Conservation (phyloP, 2,888 invertebrate genomes). For the Cantharis nigra region DNA sequence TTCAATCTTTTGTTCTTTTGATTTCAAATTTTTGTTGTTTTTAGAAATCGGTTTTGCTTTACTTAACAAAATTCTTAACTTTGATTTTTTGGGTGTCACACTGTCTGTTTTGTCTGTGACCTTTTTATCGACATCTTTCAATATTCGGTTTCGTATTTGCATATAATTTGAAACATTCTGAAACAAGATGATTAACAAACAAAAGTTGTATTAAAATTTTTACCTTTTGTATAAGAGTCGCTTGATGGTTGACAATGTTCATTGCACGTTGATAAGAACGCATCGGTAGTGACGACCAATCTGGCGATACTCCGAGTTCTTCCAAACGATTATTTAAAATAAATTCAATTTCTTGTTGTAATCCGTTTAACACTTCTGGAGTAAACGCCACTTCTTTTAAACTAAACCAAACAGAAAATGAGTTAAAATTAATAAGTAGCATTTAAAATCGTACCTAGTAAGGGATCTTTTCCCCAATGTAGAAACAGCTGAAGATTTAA, state of each 20-base stretch:
- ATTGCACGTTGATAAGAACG: constrained; percentile 63
- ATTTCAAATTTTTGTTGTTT: background rate
- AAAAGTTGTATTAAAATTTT: background rate
- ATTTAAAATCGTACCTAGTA: constrained; percentile 33
- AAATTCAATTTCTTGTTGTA: constrained; percentile 38
- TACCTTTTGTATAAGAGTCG: constrained; percentile 64
- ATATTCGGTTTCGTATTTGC: constrained; percentile 8
- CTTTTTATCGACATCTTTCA: constrained; percentile 11
- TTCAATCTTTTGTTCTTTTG: background rate
- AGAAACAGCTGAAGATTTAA: constrained; percentile 30
- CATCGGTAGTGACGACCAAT: constrained; percentile 63
- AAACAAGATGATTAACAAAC: background rate
- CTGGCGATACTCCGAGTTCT: constrained; percentile 66
- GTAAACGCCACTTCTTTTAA: constrained; percentile 35
- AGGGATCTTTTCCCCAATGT: constrained; percentile 37
- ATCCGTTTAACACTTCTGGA: constrained; percentile 29
- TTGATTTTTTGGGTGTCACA: background rate
- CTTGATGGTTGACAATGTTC: constrained; percentile 62
- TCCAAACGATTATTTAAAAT: constrained; percentile 60
- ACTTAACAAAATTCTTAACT: background rate
- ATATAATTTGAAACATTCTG: constrained; percentile 17
- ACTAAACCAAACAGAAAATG: constrained; percentile 24
- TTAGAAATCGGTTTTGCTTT: background rate
- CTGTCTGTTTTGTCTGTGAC: background rate
- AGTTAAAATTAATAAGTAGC: background rate